phyloP scores from a whole-genome alignment of 2,797 vertebrate species.

The Megalops cyprinoides region DNA sequence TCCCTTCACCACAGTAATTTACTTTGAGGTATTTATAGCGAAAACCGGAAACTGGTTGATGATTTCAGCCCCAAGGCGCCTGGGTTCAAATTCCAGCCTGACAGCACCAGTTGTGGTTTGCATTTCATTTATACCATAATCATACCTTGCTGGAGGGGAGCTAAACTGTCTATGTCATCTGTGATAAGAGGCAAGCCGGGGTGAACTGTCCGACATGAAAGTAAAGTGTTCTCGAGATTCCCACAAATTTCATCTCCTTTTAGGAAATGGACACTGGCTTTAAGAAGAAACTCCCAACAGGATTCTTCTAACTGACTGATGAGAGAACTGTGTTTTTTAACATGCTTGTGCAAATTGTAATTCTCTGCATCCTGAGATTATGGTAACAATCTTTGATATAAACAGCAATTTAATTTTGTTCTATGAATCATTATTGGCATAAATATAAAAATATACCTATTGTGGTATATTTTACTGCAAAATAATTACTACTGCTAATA shows the following conservation, averaged over 20 bases:
- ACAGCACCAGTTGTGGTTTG: slow-evolving; percentile 19
- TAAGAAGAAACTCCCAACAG: background rate
- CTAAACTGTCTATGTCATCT: slow-evolving; percentile 26
- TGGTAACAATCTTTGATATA: background rate
- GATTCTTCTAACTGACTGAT: background rate
- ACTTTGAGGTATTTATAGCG: slow-evolving; percentile 35
- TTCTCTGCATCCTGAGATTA: background rate
- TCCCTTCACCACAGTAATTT: slow-evolving; percentile 31
- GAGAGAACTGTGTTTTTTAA: background rate
- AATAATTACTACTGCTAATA: too few species aligned
- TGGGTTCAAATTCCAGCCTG: slow-evolving; percentile 26
- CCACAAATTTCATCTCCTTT: background rate
- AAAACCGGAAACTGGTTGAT: slow-evolving; percentile 28
- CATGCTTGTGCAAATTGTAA: background rate
- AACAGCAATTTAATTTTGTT: background rate
- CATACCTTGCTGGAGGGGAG: slow-evolving; percentile 23
- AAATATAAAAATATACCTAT: too few species aligned
- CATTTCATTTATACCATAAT: slow-evolving; percentile 31
- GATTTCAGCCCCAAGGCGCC: slow-evolving; percentile 31
- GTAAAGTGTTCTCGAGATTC: slow-evolving; percentile 24
- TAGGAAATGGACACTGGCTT: background rate
- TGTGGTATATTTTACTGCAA: too few species aligned
- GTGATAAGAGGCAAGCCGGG: slow-evolving; percentile 24
- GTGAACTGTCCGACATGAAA: slow-evolving; percentile 18
- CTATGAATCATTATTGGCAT: too few species aligned